Conservation (phyloP, 2,797 vertebrate species). For the Enteromius afrohamiltoni region DNA sequence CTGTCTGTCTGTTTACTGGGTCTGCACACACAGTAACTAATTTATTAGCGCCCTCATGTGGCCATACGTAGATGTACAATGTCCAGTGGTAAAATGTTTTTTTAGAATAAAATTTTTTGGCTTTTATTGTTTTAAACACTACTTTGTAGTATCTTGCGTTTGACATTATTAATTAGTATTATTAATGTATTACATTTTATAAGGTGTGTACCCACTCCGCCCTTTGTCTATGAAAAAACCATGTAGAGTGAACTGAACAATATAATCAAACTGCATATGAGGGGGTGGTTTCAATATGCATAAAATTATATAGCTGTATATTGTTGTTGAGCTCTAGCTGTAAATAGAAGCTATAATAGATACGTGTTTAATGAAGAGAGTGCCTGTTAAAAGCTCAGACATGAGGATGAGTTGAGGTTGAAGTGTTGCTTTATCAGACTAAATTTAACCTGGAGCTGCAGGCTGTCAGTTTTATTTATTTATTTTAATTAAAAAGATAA, state of each 20-base stretch:
- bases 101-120: neutral
- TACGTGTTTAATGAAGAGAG: conserved; percentile 15
- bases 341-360: conserved; percentile 27
- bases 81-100: neutral
- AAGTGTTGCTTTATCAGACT: conserved; percentile 1
- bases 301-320: neutral
- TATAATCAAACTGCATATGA: conserved; percentile 14
- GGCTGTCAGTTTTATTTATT: neutral
- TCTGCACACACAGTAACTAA: neutral
- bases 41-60: conserved; percentile 15
- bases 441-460: neutral
- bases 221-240: neutral
- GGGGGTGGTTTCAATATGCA: conserved; percentile 20
- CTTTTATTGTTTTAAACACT: neutral
- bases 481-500: neutral
- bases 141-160: neutral
- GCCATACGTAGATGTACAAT: no score
- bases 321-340: conserved; percentile 19
- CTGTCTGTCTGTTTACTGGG: rapidly evolving
- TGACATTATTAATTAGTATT: neutral
- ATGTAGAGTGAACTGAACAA: no score
- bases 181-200: neutral
- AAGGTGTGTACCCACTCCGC: neutral
- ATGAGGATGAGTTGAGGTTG: conserved; percentile 7
- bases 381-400: conserved; percentile 7